Conservation (phyloP, 2,113 vertebrate species). For the Lagenorhynchus albirostris region DNA sequence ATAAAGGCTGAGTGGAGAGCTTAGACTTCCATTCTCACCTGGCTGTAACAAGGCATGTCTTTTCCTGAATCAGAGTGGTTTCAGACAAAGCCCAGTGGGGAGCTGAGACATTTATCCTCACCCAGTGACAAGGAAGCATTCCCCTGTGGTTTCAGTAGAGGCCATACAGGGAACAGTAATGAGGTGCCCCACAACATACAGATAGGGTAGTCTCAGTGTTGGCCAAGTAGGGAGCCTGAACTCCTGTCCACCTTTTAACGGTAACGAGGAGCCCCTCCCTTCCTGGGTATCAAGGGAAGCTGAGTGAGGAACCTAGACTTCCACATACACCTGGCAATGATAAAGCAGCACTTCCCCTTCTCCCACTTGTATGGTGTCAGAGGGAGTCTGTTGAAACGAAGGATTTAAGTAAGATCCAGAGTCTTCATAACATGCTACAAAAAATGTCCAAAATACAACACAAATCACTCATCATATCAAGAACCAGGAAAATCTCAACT, state of each 20-base stretch:
- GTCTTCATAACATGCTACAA: neutral
- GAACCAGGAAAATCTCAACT: neutral
- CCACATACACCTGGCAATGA: neutral
- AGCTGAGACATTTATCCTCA: neutral
- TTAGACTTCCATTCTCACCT: neutral
- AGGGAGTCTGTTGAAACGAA: neutral
- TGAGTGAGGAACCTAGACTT: neutral
- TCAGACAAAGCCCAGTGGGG: neutral
- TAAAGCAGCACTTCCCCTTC: neutral
- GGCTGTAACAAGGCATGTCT: neutral
- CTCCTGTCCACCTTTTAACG: neutral
- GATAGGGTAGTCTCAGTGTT: neutral
- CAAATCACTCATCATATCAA: neutral
- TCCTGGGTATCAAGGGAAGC: neutral
- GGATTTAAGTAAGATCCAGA: neutral
- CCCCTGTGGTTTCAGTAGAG: neutral
- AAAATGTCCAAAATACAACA: neutral
- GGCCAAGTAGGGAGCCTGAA: neutral
- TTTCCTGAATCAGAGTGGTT: neutral
- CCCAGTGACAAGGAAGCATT: neutral
- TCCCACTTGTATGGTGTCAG: neutral
- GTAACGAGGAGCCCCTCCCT: neutral
- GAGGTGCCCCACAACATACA: neutral
- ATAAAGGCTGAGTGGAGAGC: neutral
- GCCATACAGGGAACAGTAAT: neutral